Base-by-base conservation (phyloP, 2,113 vertebrate species). In the Seriola aureovittata region DNA sequence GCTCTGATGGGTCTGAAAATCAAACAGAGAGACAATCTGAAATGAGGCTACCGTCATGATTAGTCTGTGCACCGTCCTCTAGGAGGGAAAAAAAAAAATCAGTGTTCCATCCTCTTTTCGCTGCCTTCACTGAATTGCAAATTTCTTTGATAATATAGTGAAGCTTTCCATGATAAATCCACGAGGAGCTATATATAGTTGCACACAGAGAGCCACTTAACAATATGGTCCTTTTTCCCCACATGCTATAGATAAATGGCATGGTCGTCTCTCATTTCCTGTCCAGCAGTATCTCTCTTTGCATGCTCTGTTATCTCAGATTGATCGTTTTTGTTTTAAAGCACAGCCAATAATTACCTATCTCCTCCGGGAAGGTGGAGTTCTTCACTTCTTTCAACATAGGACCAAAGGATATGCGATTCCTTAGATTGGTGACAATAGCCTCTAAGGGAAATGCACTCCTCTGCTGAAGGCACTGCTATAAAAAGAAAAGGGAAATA, bases 351-450 rank as follows among this genome's bases (percentile, higher is more conserved):
- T 82, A 84, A 85, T 93, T 92, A 92, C 90, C 85, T 82, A 71
- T 88, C 67, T 88, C 84, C 55, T 88, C 57, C 3, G 50, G 75
- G 75, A 88, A 70, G 44, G 89, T 82, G 16, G 84, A 85, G 82
- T 89, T 89, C 55, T 88, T 91, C 57, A 62, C 75, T 88, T 88
- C 85, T 83, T 91, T 94, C 75, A 92, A 55, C 83, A 86, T 70
- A 34, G 89, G 85, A 77, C 90, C 88, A 82, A 91, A 91, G 59
- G 89, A 91, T 81, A 91, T 93, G 60, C 73, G 83, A 84, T 93
- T 93, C 70, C 79, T 80, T 13, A 87, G 85, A 89, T 76, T 84
- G 82, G 81, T 78, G 57, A 82, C 79, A 62, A 80, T 58, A 38
- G 80, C 66, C 42, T 73, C 78, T 3, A 16, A 75, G 55, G 81